phyloP scores from a whole-genome alignment of 2,113 vertebrate genomes.

The Rhabdomys dilectus region DNA sequence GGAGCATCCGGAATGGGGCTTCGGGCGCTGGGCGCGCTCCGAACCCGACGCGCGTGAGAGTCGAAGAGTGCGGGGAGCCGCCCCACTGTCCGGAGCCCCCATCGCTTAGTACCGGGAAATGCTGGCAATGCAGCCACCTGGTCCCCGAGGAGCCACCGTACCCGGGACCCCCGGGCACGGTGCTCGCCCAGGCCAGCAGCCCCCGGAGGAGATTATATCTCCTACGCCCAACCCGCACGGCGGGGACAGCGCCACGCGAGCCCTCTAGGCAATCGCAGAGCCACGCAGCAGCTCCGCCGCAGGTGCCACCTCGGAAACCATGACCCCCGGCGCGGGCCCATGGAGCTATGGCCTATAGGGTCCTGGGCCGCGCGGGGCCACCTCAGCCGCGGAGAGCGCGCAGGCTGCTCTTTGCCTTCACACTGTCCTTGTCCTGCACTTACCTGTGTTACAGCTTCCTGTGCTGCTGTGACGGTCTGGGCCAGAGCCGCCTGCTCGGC shows the following conservation, averaged over 20 bases:
- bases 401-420: conserved; percentile 91
- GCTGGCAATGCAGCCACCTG: conserved; percentile 22
- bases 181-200: conserved; percentile 57
- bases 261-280: conserved; percentile 75
- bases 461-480: conserved; percentile 89
- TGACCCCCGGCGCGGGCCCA: conserved; percentile 85
- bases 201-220: conserved; percentile 54
- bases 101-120: conserved; percentile 27
- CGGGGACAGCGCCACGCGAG: conserved; percentile 54
- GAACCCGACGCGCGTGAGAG: conserved; percentile 10
- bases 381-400: conserved; percentile 90
- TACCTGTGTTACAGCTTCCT: conserved; percentile 93
- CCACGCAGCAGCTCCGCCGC: conserved; percentile 71
- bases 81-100: conserved; percentile 38
- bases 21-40: conserved; percentile 68
- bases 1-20: conserved; percentile 57
- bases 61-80: neutral
- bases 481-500: conserved; percentile 85
- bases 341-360: conserved; percentile 96
- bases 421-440: conserved; percentile 93
- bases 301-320: conserved; percentile 73
- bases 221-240: neutral
- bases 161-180: conserved; percentile 57
- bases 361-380: conserved; percentile 89
- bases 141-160: conserved; percentile 51